A percentile compares a stretch with the other conserved stretches of the same genome.
phyloP scores from a whole-genome alignment of 2,888 invertebrate genomes.

The Chymomyza amoena region DNA sequence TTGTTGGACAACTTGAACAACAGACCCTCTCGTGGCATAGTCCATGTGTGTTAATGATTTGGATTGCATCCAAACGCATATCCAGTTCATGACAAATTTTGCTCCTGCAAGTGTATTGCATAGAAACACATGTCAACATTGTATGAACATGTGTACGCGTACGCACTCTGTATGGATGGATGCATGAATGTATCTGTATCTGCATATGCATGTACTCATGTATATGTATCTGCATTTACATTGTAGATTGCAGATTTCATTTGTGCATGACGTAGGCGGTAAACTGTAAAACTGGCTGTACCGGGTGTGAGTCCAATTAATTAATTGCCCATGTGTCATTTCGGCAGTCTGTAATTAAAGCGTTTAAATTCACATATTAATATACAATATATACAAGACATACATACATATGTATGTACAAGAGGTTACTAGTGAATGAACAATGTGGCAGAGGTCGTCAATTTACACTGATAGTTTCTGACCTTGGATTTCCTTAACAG shows the following conservation, averaged over 20 bases:
- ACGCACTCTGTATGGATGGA: slow-evolving; percentile 29
- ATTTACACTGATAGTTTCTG: slow-evolving; percentile 69
- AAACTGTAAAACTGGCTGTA: slow-evolving; percentile 24
- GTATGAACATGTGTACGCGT: slow-evolving; percentile 69
- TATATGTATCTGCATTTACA: slow-evolving; percentile 13
- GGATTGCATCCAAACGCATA: slow-evolving; percentile 11
- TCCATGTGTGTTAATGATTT: slow-evolving; percentile 13
- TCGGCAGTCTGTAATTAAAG: slow-evolving; percentile 68
- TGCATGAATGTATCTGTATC: neutral
- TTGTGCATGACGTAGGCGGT: slow-evolving; percentile 5
- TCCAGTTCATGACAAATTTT: neutral
- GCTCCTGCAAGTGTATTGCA: slow-evolving; percentile 41
- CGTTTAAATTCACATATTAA: slow-evolving; percentile 55
- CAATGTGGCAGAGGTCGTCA: slow-evolving; percentile 22
- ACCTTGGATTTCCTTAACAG: slow-evolving; percentile 75
- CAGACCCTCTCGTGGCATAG: neutral
- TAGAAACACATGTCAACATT: slow-evolving; percentile 73
- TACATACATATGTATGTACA: neutral
- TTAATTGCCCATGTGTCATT: slow-evolving; percentile 67
- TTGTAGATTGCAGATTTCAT: slow-evolving; percentile 39
- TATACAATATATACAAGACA: neutral
- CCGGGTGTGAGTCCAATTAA: slow-evolving; percentile 62
- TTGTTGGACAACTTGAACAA: neutral
- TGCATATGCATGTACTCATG: slow-evolving; percentile 20
- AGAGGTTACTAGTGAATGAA: slow-evolving; percentile 29